These are phyloP conservation scores for Craniophora ligustri DNA, from an alignment of 2,888 invertebrate species.

Conservation along the genomic window DNA sequence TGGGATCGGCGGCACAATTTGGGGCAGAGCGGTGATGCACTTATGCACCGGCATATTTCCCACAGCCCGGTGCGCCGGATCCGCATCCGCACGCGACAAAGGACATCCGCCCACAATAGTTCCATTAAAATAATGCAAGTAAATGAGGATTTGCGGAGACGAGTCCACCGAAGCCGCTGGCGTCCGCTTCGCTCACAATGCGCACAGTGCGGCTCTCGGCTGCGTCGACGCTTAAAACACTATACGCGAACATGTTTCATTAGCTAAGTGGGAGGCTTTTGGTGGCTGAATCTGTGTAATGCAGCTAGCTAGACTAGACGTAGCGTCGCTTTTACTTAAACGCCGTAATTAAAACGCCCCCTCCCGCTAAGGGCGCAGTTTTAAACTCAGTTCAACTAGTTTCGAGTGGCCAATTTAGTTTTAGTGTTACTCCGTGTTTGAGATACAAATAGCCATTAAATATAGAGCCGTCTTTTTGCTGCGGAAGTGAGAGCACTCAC, in stretches of 20 bases:
- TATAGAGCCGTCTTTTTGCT: no score
- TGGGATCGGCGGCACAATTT: conserved; percentile 73
- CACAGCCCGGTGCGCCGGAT: conserved; percentile 76
- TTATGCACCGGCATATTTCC: conserved; percentile 84
- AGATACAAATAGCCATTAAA: conserved; percentile 73
- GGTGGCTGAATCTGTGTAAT: conserved; percentile 88
- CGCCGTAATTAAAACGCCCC: conserved; percentile 87
- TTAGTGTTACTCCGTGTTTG: conserved; percentile 78
- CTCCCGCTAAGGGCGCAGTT: conserved; percentile 82
- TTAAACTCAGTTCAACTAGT: conserved; percentile 84
- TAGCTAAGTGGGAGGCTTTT: conserved; percentile 89
- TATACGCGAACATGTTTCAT: conserved; percentile 89
- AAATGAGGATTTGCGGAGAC: conserved; percentile 87
- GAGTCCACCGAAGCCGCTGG: conserved; percentile 81
- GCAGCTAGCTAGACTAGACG: conserved; percentile 83
- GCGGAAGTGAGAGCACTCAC: no score
- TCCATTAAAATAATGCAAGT: conserved; percentile 89
- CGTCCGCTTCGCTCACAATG: conserved; percentile 76
- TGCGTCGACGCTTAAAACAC: conserved; percentile 82
- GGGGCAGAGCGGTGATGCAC: conserved; percentile 79
- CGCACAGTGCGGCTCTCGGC: conserved; percentile 57
- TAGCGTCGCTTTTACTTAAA: conserved; percentile 87
- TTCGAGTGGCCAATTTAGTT: conserved; percentile 85
- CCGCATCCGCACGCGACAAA: conserved; percentile 82
- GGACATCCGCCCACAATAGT: conserved; percentile 87